Conservation (phyloP, 2,113 vertebrate genomes). For the Sturnus vulgaris region DNA sequence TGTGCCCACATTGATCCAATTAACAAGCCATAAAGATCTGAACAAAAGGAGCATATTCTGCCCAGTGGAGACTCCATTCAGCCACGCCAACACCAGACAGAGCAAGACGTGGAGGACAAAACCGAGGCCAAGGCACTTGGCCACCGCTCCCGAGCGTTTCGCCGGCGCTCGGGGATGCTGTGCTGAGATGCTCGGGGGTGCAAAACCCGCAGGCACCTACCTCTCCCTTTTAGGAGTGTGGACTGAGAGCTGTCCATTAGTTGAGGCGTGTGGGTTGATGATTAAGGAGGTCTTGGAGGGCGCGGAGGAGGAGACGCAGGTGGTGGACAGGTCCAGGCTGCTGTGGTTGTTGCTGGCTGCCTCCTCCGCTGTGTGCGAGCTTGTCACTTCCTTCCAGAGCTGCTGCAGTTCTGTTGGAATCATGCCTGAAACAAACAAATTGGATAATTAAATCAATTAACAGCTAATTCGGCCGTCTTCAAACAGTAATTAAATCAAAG, state of each 20-base stretch:
- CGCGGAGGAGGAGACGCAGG: slow-evolving; percentile 81
- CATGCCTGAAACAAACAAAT: slow-evolving; percentile 99
- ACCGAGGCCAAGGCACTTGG: neutral
- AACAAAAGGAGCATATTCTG: neutral
- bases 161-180: accelerated
- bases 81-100: neutral
- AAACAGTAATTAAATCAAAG: slow-evolving; percentile 96
- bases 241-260: slow-evolving; percentile 91
- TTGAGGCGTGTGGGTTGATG: slow-evolving; percentile 91
- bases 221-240: slow-evolving; percentile 92
- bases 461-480: slow-evolving; percentile 92
- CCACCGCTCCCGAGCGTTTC: neutral
- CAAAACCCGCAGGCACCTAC: slow-evolving; percentile 68
- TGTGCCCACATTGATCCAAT: slow-evolving; percentile 36
- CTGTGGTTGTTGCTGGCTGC: slow-evolving; percentile 83
- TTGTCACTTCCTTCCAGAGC: slow-evolving; percentile 99
- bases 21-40: slow-evolving; percentile 4
- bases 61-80: slow-evolving; percentile 5
- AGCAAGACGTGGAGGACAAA: neutral
- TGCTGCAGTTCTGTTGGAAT: slow-evolving; percentile 99
- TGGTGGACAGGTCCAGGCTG: slow-evolving; percentile 90
- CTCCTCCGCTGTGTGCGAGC: slow-evolving; percentile 86
- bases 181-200: neutral
- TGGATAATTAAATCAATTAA: slow-evolving; percentile 99
- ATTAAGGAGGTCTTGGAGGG: slow-evolving; percentile 88